Conservation (phyloP, 2,113 vertebrate genomes). For the Pleuronectes platessa region DNA sequence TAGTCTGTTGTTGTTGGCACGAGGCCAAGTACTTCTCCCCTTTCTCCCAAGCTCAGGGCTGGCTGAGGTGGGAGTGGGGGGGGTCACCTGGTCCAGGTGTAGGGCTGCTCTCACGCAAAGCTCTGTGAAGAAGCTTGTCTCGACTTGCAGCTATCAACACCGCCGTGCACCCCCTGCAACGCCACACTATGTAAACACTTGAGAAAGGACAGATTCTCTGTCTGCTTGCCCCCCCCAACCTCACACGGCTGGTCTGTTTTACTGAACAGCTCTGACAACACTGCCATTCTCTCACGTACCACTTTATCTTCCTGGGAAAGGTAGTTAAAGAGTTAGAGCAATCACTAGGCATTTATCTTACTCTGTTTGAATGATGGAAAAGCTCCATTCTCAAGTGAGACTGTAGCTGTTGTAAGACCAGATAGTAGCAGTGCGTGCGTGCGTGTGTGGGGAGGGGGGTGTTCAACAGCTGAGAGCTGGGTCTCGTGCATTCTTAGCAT, state of each 20-base stretch:
- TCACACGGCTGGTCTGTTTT: constrained; percentile 19
- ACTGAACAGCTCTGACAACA: constrained; percentile 6
- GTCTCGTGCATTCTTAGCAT: constrained; percentile 79
- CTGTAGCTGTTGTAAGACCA: constrained; percentile 48
- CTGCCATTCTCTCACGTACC: constrained; percentile 1
- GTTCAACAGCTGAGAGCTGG: constrained; percentile 78
- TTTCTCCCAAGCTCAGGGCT: constrained; percentile 50
- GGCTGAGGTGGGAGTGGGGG: background rate
- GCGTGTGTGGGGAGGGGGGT: constrained; percentile 26
- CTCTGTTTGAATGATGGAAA: constrained; percentile 29
- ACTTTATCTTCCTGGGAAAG: constrained; percentile 3
- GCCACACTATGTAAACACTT: constrained; percentile 38
- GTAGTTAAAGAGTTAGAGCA: background rate
- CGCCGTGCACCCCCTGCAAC: background rate
- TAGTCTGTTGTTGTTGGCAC: constrained; percentile 67
- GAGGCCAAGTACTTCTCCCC: constrained; percentile 46
- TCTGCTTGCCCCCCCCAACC: background rate
- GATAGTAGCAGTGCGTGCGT: constrained; percentile 40
- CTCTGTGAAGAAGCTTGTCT: constrained; percentile 69
- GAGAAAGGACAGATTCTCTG: constrained; percentile 20
- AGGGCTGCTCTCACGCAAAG: constrained; percentile 77
- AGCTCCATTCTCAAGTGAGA: constrained; percentile 11
- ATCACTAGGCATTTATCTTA: constrained; percentile 33
- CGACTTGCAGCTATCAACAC: constrained; percentile 59
- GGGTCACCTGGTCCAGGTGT: constrained; percentile 71